Base-by-base conservation (phyloP, 1,140 invertebrate species). In the Megathymus violae region DNA sequence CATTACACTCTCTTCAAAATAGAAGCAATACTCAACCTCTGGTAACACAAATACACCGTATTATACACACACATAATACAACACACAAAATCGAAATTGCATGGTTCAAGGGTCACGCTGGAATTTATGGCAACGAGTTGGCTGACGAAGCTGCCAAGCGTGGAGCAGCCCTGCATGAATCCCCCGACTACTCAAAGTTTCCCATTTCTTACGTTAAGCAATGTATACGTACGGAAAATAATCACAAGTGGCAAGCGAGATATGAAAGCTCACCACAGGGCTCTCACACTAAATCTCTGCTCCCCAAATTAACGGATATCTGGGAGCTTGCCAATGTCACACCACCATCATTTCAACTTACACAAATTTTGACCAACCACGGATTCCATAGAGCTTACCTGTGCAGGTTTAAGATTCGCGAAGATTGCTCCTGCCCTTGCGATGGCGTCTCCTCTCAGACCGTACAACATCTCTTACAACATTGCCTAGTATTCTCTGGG, bases 201-300 rank as follows among this genome's bases (percentile, higher is more conserved):
- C 36, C 19, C 5, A 22, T 22, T 2, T 22, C 19, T 22, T 5
- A 22, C 5, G 2, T 22, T 3, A 22, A 22, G 5, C 19, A 22
- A 22, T 3, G 2, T 5, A 22, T 38, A 11, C 1, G 36, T 2
- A 38, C 36, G 2, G 36, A 38, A 9, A 2, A n/a, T 7, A n/a
- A 38, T 14, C 3, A 2, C 36, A 38, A 11, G 10, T 38, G 10
- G 36, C 36, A 38, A 9, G 36, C 36, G 1, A 38, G 36, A 38
- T 38, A 38, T 38, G 36, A 38, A 38, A 38, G 36, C 36, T 38
- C 13, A 38, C 9, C 36, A 14, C 36, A 38, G 9, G 36, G 36
- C 9, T 38, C 36, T 3, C 36, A 38, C 9, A 38, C 36, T 3
- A 38, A 38, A 11, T 3, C 36, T 11, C 36, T 38, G 3, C 36